phyloP scores from a whole-genome alignment of 2,888 invertebrate genomes.

The Melanostoma scalare region DNA sequence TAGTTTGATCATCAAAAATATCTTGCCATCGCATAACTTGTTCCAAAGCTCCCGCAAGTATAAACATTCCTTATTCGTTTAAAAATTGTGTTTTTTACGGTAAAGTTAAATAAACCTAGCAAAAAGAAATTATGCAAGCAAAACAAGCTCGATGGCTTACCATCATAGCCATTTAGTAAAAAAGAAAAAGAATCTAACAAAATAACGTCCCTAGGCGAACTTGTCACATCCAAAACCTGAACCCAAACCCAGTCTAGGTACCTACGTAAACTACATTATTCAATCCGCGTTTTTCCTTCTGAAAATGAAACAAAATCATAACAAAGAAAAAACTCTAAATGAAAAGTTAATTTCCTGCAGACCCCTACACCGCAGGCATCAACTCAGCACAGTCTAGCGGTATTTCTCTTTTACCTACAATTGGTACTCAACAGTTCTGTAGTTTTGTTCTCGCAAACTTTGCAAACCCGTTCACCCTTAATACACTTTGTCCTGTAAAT shows the following conservation, averaged over 20 bases:
- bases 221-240: constrained; percentile 36
- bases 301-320: constrained; percentile 26
- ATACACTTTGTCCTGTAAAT: constrained; percentile 54
- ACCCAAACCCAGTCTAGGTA: constrained; percentile 38
- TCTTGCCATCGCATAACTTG: too few relatives aligned
- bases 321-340: constrained; percentile 10
- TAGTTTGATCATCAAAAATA: too few relatives aligned
- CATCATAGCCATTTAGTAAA: neutral
- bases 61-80: too few relatives aligned
- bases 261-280: constrained; percentile 22
- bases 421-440: constrained; percentile 45
- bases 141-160: constrained; percentile 8
- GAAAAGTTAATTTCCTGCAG: constrained; percentile 43
- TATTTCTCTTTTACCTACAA: constrained; percentile 47
- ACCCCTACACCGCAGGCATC: neutral
- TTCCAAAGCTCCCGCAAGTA: too few relatives aligned
- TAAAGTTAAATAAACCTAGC: too few relatives aligned
- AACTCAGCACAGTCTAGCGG: constrained; percentile 21
- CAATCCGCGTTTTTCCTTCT: constrained; percentile 37
- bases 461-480: constrained; percentile 56
- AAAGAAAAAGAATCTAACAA: constrained; percentile 15
- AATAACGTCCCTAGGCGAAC: constrained; percentile 2
- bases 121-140: constrained; percentile 1
- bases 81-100: too few relatives aligned
- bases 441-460: constrained; percentile 41